Percentiles rank a stretch among this genome's conserved stretches.
These are phyloP conservation scores for Isurus oxyrinchus DNA, from an alignment of 2,113 vertebrate genomes.

Conservation along the genomic window DNA sequence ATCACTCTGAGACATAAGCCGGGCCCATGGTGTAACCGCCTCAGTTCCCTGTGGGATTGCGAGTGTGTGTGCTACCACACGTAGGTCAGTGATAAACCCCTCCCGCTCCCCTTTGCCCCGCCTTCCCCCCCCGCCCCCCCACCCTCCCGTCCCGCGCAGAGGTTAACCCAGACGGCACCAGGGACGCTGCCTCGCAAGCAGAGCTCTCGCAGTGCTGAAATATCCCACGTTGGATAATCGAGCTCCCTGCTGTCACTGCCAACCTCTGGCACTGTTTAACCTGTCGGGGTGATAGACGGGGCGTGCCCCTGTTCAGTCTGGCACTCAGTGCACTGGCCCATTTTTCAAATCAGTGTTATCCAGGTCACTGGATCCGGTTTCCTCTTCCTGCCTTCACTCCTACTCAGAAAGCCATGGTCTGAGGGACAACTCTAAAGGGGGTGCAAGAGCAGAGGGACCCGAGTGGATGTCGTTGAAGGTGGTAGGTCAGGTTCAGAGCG, in stretches of 20 bases:
- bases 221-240: background rate
- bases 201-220: too few relatives aligned
- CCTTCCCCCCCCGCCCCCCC: background rate
- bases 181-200: too few relatives aligned
- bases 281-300: background rate
- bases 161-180: background rate
- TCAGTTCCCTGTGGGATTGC: background rate
- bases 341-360: background rate
- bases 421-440: background rate
- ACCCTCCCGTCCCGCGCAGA: too few relatives aligned
- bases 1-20: background rate
- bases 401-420: too few relatives aligned
- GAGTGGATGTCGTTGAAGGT: too few relatives aligned
- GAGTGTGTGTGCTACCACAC: background rate
- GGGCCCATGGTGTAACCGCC: too few relatives aligned
- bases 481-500: too few relatives aligned
- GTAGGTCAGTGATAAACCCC: background rate
- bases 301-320: background rate
- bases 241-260: background rate
- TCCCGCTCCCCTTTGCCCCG: background rate
- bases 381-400: background rate
- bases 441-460: background rate
- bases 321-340: too few relatives aligned
- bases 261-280: background rate
- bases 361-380: background rate